Conservation (phyloP, 2,113 vertebrate species). For the Paradoxurus hermaphroditus region DNA sequence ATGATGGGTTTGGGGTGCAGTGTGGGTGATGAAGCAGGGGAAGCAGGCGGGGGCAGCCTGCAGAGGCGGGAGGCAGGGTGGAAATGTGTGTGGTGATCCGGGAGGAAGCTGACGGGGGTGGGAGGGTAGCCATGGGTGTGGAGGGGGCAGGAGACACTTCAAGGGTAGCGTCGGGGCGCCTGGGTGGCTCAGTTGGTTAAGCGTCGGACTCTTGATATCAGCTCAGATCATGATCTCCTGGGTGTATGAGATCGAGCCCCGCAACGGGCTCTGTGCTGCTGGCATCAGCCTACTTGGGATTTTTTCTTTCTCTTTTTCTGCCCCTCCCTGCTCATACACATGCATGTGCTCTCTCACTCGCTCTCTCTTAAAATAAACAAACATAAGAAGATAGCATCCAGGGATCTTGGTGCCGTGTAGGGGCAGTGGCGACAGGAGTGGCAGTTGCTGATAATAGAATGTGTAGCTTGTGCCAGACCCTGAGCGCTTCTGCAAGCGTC, state of each 20-base stretch:
- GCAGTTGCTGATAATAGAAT: not conserved
- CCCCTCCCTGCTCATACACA: too few relatives aligned
- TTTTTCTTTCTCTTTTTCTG: too few relatives aligned
- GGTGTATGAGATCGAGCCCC: too few relatives aligned
- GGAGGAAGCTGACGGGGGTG: not conserved
- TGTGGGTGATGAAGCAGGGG: not conserved
- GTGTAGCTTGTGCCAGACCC: not conserved
- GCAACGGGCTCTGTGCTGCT: too few relatives aligned
- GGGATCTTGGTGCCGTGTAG: not conserved
- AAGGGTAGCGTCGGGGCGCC: not conserved
- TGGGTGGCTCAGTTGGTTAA: too few relatives aligned
- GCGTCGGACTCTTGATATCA: too few relatives aligned
- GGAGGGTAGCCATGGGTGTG: too few relatives aligned
- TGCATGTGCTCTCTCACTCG: too few relatives aligned
- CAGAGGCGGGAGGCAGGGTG: not conserved
- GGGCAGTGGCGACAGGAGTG: not conserved
- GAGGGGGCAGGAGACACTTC: not conserved
- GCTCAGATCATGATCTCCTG: too few relatives aligned
- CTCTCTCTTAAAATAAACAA: too few relatives aligned
- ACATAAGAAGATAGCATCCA: too few relatives aligned
- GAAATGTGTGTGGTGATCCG: not conserved
- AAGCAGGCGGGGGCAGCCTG: not conserved
- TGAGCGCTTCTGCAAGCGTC: not conserved
- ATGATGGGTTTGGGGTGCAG: accelerated
- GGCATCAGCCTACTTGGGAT: too few relatives aligned